Evolutionary conservation across 2,797 vertebrate genomes (phyloP).

Genomic region (Loris lydekkerianus): DNA sequence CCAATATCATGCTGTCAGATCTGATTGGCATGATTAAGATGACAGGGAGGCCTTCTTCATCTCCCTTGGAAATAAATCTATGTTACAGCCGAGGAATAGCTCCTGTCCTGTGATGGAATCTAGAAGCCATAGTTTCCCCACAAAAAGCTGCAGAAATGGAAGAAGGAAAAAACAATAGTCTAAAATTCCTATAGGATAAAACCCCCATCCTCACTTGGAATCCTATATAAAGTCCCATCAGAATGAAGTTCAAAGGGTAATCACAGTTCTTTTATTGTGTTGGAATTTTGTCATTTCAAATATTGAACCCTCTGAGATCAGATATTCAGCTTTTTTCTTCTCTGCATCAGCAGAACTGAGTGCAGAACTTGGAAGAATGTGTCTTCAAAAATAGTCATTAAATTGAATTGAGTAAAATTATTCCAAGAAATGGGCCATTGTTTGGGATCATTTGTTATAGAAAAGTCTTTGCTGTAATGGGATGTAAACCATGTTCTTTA

Average conservation of each 20-base stretch:
- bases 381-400: conserved; percentile 23
- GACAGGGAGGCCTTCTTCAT: neutral
- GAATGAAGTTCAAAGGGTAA: conserved; percentile 43
- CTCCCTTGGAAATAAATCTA: neutral
- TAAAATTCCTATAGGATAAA: neutral
- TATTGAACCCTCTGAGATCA: neutral
- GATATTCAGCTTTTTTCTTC: neutral
- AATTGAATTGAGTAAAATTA: conserved; percentile 16
- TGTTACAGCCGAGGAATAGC: neutral
- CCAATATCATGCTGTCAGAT: neutral
- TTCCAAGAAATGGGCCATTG: conserved; percentile 30
- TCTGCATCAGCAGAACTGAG: conserved; percentile 5
- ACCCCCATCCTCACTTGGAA: neutral
- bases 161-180: neutral
- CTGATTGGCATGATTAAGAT: neutral
- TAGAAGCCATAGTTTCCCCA: neutral
- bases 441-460: conserved; percentile 24
- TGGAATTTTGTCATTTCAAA: conserved; percentile 55
- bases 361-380: neutral
- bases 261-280: neutral
- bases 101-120: neutral
- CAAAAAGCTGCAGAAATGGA: neutral
- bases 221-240: neutral
- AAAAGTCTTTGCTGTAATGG: conserved; percentile 56
- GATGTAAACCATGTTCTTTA: conserved; percentile 28